Percentiles rank a stretch among this genome's conserved stretches.
Evolutionary conservation across 1,140 invertebrate species (phyloP).

Genomic region (Anastrepha obliqua): DNA sequence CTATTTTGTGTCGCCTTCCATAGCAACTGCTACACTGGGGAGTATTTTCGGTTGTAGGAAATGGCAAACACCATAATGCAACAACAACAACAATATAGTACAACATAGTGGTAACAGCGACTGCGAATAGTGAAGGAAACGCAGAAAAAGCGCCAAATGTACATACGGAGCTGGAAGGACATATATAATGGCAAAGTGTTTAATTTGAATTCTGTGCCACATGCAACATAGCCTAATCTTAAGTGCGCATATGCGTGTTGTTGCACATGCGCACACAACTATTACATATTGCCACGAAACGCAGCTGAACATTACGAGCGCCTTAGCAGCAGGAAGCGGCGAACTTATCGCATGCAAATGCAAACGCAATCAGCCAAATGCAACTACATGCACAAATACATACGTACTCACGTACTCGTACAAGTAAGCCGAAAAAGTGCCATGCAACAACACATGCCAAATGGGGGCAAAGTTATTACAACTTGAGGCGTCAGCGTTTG

Average conservation of each 20-base stretch:
- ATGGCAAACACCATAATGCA: neutral
- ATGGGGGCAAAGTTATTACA: conserved; percentile 56
- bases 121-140: neutral
- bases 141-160: conserved; percentile 19
- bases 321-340: conserved; percentile 11
- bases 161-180: neutral
- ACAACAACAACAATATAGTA: neutral
- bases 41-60: neutral
- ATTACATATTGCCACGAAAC: neutral
- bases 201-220: conserved; percentile 31
- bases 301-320: neutral
- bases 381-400: conserved; percentile 15
- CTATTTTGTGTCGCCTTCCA: neutral
- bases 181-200: neutral
- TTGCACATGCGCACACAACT: neutral
- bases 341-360: conserved; percentile 57
- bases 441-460: neutral
- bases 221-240: conserved; percentile 48
- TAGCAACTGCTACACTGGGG: neutral
- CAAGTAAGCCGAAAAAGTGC: conserved; percentile 16
- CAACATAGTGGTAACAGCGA: neutral
- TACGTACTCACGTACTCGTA: neutral
- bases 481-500: conserved; percentile 58
- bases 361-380: conserved; percentile 54
- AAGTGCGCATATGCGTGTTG: conserved; percentile 45